Conservation (phyloP, 2,888 invertebrate species). For the Cerceris rybyensis region DNA sequence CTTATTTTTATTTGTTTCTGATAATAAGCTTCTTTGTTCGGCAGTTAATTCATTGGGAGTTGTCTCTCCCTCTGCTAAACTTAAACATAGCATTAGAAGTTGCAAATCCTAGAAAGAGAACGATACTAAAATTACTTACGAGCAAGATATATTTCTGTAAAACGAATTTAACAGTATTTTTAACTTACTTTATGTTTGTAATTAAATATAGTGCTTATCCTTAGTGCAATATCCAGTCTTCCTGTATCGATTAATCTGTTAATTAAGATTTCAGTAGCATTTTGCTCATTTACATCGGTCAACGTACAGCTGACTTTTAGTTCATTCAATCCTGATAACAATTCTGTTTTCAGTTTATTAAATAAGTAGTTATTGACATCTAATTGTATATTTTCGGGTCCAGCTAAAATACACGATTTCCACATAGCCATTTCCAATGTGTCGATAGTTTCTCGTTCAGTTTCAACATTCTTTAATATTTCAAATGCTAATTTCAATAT, state of each 20-base stretch:
- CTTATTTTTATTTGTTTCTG: slow-evolving; percentile 62
- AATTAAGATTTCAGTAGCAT: slow-evolving; percentile 80
- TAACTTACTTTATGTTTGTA: slow-evolving; percentile 74
- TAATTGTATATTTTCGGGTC: slow-evolving; percentile 73
- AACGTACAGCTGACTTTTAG: slow-evolving; percentile 70
- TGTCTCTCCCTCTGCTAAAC: slow-evolving; percentile 86
- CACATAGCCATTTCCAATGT: slow-evolving; percentile 80
- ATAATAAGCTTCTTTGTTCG: slow-evolving; percentile 85
- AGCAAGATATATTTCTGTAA: not conserved
- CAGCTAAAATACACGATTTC: slow-evolving; percentile 79
- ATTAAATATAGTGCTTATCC: slow-evolving; percentile 82
- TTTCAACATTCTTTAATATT: slow-evolving; percentile 70
- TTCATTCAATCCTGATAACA: slow-evolving; percentile 69
- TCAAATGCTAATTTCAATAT: slow-evolving; percentile 75
- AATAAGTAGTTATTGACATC: slow-evolving; percentile 61
- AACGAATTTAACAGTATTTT: slow-evolving; percentile 1
- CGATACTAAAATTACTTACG: not conserved
- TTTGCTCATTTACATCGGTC: slow-evolving; percentile 66
- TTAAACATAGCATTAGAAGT: slow-evolving; percentile 85
- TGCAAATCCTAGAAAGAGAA: slow-evolving; percentile 82
- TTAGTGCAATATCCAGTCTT: slow-evolving; percentile 85
- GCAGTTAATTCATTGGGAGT: slow-evolving; percentile 86
- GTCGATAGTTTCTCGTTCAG: slow-evolving; percentile 71
- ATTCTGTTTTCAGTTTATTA: slow-evolving; percentile 75
- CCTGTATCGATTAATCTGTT: slow-evolving; percentile 84